Percentiles rank a stretch among this genome's conserved stretches.
Evolutionary conservation across 2,797 vertebrate species (phyloP).

Genomic region (Atherinosoma microstoma): DNA sequence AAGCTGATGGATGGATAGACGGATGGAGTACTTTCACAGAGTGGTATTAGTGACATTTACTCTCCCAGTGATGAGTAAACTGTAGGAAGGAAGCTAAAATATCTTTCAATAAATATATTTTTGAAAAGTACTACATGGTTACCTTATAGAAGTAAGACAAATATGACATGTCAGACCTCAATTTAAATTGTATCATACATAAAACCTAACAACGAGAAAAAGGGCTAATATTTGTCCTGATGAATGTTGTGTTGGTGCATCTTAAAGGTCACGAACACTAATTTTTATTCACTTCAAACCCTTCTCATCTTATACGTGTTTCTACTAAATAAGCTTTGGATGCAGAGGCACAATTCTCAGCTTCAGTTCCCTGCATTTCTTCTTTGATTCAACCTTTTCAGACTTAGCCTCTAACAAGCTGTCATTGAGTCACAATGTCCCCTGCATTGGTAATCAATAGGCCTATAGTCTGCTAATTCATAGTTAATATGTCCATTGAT

Average conservation of each 20-base stretch:
- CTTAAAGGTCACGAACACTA: constrained; percentile 2
- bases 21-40: neutral
- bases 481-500: constrained; percentile 85
- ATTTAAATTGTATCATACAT: neutral
- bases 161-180: neutral
- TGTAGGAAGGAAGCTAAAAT: neutral
- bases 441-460: constrained; percentile 81
- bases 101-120: neutral
- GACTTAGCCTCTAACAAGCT: constrained; percentile 67
- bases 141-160: neutral
- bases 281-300: neutral
- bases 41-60: neutral
- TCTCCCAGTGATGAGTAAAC: neutral
- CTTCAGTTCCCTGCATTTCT: constrained; percentile 47
- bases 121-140: neutral
- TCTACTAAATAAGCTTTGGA: constrained; percentile 21
- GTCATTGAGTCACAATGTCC: constrained; percentile 65
- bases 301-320: neutral
- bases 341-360: constrained; percentile 23
- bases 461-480: constrained; percentile 74
- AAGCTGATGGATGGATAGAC: neutral
- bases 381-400: constrained; percentile 61
- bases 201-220: neutral
- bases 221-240: neutral
- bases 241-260: neutral